Base-by-base conservation (phyloP, 2,113 vertebrate genomes). In the Neodon shergylaensis region DNA sequence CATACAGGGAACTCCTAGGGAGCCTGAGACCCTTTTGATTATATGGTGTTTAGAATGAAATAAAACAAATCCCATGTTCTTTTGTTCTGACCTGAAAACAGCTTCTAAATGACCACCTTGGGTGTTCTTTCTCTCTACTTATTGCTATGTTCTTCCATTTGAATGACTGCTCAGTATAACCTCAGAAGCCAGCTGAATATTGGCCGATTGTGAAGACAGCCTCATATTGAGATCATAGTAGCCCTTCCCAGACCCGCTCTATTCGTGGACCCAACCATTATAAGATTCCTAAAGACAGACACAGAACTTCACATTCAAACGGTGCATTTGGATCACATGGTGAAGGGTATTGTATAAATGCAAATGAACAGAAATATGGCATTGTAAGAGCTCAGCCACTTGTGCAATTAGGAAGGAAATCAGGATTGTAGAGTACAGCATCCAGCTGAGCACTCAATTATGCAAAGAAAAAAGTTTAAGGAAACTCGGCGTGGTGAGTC, bases 401-500 rank as follows among this genome's bases (percentile, higher is more conserved):
- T 97, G 92, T 95, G 94, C 95, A 98, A 98, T 98, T 98, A 98
- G 96, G 98, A 98, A 97, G 95, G 91, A 98, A 98, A 97, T 97
- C 91, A 95, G 94, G 82, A 82, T 96, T 92, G 82, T 52, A 86
- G 86, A 97, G 78, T 95, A 98, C 92, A 96, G 95, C 4, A 28
- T 61, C 84, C 98, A 97, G 94, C 96, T 97, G 97, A 97, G 98
- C 92, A 96, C 88, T 97, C 97, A 96, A 95, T 98, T 98, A 95
- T 90, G 98, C 66, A 70, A 72, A 76, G 72, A 95, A 97, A 92
- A 97, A 93, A 94, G 94, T 90, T 97, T 87, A 84, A 97, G 97
- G 96, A 98, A 94, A 96, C 84, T 93, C 63, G 79, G 95, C 87
- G 63, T 95, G 39, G 82, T 92, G 93, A 95, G 89, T 96, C 84